Evolutionary conservation across 2,888 invertebrate species (phyloP).

Genomic region (Ernsta delagoae): DNA sequence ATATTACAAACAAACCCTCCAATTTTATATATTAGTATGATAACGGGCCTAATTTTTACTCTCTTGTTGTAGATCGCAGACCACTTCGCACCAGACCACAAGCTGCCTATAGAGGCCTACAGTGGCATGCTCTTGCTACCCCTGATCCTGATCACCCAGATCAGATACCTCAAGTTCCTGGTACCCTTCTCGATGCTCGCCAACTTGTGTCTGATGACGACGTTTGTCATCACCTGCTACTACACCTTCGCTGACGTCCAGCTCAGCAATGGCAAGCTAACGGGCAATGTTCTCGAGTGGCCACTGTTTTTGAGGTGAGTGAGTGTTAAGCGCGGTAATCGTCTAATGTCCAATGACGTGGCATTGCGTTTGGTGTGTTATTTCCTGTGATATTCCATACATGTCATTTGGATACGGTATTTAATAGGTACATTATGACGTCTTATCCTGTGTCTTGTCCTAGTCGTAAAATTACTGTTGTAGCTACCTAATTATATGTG

Average conservation of each 20-base stretch:
- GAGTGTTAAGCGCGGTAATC: too few relatives aligned
- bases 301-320: constrained; percentile 92
- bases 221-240: constrained; percentile 92
- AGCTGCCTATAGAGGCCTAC: constrained; percentile 85
- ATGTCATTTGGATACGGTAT: too few relatives aligned
- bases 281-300: constrained; percentile 82
- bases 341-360: too few relatives aligned
- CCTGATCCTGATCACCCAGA: constrained; percentile 88
- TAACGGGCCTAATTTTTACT: too few relatives aligned
- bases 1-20: too few relatives aligned
- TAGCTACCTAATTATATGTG: too few relatives aligned
- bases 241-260: constrained; percentile 87
- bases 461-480: too few relatives aligned
- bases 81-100: constrained; percentile 59
- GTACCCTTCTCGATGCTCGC: constrained; percentile 96
- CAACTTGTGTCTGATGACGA: constrained; percentile 90
- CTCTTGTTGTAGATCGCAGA: constrained; percentile 74
- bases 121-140: constrained; percentile 88
- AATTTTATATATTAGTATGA: too few relatives aligned
- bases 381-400: too few relatives aligned
- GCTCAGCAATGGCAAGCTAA: constrained; percentile 55
- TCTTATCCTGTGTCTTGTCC: too few relatives aligned
- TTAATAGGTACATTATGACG: too few relatives aligned
- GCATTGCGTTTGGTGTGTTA: too few relatives aligned
- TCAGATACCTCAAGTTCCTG: constrained; percentile 90